Evolutionary conservation across 2,113 vertebrate genomes (phyloP).

Genomic region (Rhinichthys klamathensis): DNA sequence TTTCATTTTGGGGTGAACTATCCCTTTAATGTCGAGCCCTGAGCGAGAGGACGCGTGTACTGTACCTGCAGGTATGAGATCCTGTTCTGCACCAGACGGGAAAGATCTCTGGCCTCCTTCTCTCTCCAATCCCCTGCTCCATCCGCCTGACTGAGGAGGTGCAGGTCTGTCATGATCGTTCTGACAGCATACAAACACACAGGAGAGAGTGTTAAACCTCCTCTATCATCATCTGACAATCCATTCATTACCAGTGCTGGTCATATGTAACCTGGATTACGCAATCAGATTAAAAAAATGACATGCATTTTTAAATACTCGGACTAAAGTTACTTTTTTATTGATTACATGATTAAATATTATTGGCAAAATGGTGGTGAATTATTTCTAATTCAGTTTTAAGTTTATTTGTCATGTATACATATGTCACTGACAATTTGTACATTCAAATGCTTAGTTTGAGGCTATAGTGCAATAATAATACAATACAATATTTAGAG

Average conservation of each 20-base stretch:
- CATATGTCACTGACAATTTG: too few species aligned
- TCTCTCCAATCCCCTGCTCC: constrained; percentile 94
- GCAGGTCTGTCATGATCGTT: constrained; percentile 96
- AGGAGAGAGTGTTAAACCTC: not conserved
- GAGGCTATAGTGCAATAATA: too few species aligned
- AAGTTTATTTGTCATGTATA: too few species aligned
- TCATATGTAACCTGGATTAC: too few species aligned
- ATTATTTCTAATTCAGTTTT: not conserved
- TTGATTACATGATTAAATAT: not conserved
- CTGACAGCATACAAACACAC: constrained; percentile 66
- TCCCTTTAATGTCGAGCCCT: too few species aligned
- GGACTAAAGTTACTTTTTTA: not conserved
- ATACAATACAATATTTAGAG: too few species aligned
- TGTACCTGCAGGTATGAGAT: constrained; percentile 96
- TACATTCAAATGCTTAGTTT: too few species aligned
- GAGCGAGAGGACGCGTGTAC: rapidly evolving
- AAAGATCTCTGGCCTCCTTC: constrained; percentile 96
- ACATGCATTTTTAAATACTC: too few species aligned
- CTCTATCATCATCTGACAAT: not conserved
- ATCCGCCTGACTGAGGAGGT: constrained; percentile 98
- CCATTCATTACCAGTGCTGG: not conserved
- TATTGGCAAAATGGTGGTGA: not conserved
- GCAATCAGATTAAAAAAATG: too few species aligned
- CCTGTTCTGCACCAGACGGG: constrained; percentile 93
- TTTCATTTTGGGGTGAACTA: too few species aligned